Evolutionary conservation across 2,113 vertebrate species (phyloP).

Genomic region (Halichoerus grypus): DNA sequence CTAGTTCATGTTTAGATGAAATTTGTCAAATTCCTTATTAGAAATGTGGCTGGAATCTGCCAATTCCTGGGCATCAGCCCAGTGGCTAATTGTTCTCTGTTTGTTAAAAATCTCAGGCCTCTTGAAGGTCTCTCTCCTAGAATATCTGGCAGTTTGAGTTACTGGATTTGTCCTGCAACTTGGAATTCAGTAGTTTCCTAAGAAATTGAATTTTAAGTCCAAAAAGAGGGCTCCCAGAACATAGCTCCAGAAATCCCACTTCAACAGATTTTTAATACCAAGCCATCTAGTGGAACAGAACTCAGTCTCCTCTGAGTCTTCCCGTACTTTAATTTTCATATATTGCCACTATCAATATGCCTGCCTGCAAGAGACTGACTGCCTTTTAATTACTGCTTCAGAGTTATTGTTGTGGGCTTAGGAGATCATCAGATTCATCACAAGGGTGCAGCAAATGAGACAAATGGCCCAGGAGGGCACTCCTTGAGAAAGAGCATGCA

Average conservation of each 20-base stretch:
- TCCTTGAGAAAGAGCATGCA: neutral
- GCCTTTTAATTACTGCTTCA: slow-evolving; percentile 55
- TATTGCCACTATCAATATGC: neutral
- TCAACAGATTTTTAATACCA: slow-evolving; percentile 15
- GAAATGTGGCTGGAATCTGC: slow-evolving; percentile 2
- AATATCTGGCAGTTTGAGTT: neutral
- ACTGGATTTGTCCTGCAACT: neutral
- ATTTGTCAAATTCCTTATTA: slow-evolving; percentile 3
- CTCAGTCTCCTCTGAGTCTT: neutral
- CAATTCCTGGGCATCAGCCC: neutral
- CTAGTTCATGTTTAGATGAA: slow-evolving; percentile 2
- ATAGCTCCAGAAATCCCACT: slow-evolving; percentile 57
- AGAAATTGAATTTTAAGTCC: slow-evolving; percentile 48
- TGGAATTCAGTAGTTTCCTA: neutral
- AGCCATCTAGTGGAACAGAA: slow-evolving; percentile 17
- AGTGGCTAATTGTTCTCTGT: slow-evolving; percentile 11
- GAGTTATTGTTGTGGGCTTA: slow-evolving; percentile 41
- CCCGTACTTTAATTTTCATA: neutral
- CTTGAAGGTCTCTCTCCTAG: neutral
- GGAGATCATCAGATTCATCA: slow-evolving; percentile 32
- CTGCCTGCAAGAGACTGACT: neutral
- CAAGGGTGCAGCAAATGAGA: slow-evolving; percentile 26
- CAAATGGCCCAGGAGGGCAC: neutral
- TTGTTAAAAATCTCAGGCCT: neutral
- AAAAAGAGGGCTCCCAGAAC: slow-evolving; percentile 44